A percentile compares a stretch with the other conserved stretches of the same genome.
Evolutionary conservation across 2,888 invertebrate species (phyloP).

Genomic region (Ophonus ardosiacus): DNA sequence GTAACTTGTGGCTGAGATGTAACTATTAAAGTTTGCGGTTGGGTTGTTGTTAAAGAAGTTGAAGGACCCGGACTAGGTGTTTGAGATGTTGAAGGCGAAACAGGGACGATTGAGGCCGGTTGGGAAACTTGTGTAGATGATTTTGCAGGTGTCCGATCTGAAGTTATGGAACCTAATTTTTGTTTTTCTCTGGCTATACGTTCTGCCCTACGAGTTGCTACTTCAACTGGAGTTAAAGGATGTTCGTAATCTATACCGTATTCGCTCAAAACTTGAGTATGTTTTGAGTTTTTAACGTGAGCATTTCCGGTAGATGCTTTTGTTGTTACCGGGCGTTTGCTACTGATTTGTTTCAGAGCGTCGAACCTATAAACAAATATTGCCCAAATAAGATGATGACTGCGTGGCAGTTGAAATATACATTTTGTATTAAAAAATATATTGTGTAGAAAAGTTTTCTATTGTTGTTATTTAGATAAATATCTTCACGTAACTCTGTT

Average conservation of each 20-base stretch:
- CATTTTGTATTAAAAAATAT: no score
- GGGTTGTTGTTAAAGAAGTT: slow-evolving; percentile 10
- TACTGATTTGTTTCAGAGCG: slow-evolving; percentile 85
- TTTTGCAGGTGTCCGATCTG: slow-evolving; percentile 49
- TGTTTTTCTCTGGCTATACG: slow-evolving; percentile 91
- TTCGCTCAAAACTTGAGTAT: slow-evolving; percentile 89
- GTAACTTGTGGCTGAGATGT: slow-evolving; percentile 73
- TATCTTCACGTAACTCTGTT: no score
- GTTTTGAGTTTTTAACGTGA: slow-evolving; percentile 87
- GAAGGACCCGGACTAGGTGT: slow-evolving; percentile 66
- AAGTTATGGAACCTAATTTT: slow-evolving; percentile 68
- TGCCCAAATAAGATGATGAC: no score
- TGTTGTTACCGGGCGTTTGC: slow-evolving; percentile 85
- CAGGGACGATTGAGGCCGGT: slow-evolving; percentile 68
- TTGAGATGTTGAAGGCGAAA: slow-evolving; percentile 69
- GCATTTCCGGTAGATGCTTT: slow-evolving; percentile 87
- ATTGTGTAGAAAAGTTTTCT: no score
- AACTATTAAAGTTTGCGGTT: slow-evolving; percentile 63
- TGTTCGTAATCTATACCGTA: slow-evolving; percentile 90
- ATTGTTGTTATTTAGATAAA: no score
- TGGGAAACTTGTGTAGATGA: slow-evolving; percentile 65
- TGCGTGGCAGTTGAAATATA: no score
- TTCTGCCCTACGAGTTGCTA: slow-evolving; percentile 89
- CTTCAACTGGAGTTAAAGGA: slow-evolving; percentile 89
- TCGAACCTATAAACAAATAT: slow-evolving; percentile 77